Evolutionary conservation across 2,888 invertebrate genomes (phyloP).

Genomic region (Meiosimyza decipiens): DNA sequence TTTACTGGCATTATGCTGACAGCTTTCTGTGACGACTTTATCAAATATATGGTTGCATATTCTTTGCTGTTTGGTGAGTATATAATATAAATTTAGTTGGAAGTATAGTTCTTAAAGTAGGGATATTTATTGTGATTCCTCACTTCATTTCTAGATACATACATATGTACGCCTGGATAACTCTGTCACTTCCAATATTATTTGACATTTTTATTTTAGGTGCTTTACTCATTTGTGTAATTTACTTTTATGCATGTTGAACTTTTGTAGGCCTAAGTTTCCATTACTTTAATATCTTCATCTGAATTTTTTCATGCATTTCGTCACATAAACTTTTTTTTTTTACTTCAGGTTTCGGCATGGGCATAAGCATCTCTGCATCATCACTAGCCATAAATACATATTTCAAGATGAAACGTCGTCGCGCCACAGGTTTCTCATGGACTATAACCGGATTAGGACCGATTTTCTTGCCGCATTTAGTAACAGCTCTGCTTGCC

Average conservation of each 20-base stretch:
- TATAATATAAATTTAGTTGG: no score
- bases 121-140: no score
- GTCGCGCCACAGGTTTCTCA: constrained; percentile 77
- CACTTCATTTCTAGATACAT: no score
- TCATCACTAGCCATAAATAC: constrained; percentile 79
- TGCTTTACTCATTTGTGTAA: no score
- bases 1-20: constrained; percentile 72
- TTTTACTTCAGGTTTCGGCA: constrained; percentile 68
- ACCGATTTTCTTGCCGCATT: constrained; percentile 78
- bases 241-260: no score
- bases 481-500: constrained; percentile 74
- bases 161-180: no score
- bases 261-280: no score
- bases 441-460: constrained; percentile 81
- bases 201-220: no score
- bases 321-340: neutral
- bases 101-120: no score
- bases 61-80: constrained; percentile 76
- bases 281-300: no score
- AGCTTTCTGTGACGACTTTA: constrained; percentile 74
- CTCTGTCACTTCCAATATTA: no score
- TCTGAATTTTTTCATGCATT: neutral
- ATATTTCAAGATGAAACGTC: constrained; percentile 77
- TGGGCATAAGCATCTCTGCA: constrained; percentile 76
- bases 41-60: constrained; percentile 74